Conservation (phyloP, 2,113 vertebrate genomes). For the Motacilla alba region DNA sequence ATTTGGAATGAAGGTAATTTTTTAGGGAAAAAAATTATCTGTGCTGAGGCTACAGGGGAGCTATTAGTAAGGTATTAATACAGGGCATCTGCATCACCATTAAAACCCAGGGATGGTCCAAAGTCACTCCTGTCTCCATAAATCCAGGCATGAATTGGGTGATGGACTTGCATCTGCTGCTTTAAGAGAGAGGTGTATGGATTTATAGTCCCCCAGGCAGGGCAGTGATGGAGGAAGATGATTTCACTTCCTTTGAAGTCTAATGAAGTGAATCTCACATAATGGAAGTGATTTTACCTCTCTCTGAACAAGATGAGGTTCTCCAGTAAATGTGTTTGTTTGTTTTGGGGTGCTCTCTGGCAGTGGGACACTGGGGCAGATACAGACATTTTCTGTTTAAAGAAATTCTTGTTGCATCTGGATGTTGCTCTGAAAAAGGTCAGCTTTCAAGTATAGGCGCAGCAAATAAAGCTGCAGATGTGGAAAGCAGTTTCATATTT, state of each 20-base stretch:
- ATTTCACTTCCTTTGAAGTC: constrained; percentile 1
- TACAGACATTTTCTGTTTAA: background rate
- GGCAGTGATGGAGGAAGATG: background rate
- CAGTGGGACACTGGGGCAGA: background rate
- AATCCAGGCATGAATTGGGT: background rate
- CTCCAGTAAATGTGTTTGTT: background rate
- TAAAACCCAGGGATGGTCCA: background rate
- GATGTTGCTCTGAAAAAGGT: background rate
- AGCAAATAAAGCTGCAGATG: background rate
- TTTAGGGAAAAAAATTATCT: background rate
- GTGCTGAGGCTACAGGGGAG: background rate
- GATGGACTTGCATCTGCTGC: background rate
- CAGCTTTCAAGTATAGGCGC: background rate
- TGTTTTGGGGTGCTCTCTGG: background rate
- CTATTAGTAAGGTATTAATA: background rate
- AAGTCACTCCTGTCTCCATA: background rate
- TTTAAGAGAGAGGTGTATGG: background rate
- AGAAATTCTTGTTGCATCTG: background rate
- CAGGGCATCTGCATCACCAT: background rate
- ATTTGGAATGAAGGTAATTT: background rate
- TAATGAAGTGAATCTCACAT: background rate
- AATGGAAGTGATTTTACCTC: background rate
- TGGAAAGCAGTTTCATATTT: constrained; percentile 6
- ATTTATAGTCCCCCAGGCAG: background rate
- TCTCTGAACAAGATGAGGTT: background rate